Percentiles rank a stretch among this genome's conserved stretches.
Evolutionary conservation across 2,113 vertebrate genomes (phyloP).

Genomic region (Lycocorax pyrrhopterus): DNA sequence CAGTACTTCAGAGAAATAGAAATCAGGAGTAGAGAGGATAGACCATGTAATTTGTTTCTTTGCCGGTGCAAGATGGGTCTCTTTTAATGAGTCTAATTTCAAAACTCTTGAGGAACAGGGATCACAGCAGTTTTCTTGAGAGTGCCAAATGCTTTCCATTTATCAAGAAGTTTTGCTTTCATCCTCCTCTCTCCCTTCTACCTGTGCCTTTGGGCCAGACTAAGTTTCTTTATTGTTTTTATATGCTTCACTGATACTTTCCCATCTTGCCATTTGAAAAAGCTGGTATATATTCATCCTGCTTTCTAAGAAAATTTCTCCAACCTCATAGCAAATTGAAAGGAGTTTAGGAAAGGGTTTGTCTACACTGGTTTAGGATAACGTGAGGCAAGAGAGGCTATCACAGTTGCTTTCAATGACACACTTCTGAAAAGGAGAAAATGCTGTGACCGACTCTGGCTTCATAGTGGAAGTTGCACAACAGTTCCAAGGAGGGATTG

Average conservation of each 20-base stretch:
- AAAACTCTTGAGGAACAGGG: neutral
- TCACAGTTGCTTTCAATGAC: neutral
- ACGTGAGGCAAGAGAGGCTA: neutral
- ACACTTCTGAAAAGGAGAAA: neutral
- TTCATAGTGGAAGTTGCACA: neutral
- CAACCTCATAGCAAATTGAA: neutral
- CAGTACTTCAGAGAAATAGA: neutral
- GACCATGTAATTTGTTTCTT: neutral
- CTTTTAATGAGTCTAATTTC: neutral
- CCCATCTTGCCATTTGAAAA: neutral
- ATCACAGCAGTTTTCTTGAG: neutral
- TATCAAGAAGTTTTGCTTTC: neutral
- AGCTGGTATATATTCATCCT: neutral
- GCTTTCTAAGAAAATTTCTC: neutral
- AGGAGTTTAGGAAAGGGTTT: neutral
- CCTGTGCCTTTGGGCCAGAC: neutral
- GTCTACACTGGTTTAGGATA: neutral
- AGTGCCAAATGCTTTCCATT: neutral
- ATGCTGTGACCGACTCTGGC: fast-evolving
- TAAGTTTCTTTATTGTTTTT: neutral
- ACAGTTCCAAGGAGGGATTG: neutral
- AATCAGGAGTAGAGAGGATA: neutral
- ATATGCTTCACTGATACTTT: neutral
- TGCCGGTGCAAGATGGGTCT: neutral
- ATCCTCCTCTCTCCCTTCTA: neutral